These are phyloP conservation scores for Petrolisthes manimaculis DNA, from an alignment of 2,888 invertebrate species.

Conservation along the genomic window DNA sequence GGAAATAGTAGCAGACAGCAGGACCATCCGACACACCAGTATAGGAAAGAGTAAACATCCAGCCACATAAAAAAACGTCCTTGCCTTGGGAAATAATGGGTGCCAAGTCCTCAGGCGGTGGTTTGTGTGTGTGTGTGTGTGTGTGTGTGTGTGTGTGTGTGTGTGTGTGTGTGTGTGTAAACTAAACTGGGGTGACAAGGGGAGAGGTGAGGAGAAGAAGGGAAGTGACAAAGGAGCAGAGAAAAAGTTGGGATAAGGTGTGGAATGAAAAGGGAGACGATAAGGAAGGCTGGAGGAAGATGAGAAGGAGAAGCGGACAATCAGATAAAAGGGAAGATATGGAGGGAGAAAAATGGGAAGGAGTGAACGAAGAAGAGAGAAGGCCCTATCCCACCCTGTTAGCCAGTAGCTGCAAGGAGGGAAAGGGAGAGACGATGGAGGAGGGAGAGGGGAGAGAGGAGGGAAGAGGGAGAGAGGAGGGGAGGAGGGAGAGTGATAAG, in stretches of 20 bases:
- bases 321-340: neutral
- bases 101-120: neutral
- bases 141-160: constrained; percentile 4
- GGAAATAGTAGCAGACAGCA: too few relatives aligned
- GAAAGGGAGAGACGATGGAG: neutral
- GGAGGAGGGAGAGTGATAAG: neutral
- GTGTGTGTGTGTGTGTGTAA: neutral
- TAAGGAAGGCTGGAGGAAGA: constrained; percentile 11
- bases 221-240: too few relatives aligned
- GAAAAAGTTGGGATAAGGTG: too few relatives aligned
- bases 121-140: constrained; percentile 5
- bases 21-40: too few relatives aligned
- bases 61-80: neutral
- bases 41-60: too few relatives aligned
- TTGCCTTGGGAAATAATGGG: neutral
- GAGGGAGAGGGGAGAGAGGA: neutral
- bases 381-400: neutral
- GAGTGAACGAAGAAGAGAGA: neutral
- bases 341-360: neutral
- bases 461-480: neutral
- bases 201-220: too few relatives aligned
- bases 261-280: too few relatives aligned
- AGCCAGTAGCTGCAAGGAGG: too few relatives aligned
- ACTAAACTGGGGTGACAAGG: too few relatives aligned
- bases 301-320: constrained; percentile 22